Evolutionary conservation across 2,888 invertebrate genomes (phyloP), one percentile per base, ranked within the genome.

Genomic region (Scaptomyza tumidula): DNA sequence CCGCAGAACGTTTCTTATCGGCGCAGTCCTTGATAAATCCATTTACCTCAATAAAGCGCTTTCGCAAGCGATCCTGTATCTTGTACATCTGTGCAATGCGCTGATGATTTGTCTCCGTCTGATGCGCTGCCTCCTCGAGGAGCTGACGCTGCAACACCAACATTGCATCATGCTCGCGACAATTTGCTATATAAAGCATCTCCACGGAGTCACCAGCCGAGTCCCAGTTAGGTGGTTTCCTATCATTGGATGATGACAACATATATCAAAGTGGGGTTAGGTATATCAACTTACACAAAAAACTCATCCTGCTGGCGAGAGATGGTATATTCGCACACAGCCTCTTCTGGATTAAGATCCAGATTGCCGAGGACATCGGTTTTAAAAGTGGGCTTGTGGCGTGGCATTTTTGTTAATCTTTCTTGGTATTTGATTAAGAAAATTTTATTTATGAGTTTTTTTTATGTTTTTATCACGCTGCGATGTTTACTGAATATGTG

Each of bases 181-280:
- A 82, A 88, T 90, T 92, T 64, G 88, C 84, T 50, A 92, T 90
- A 31, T 89, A 88, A 5, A 90, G 72, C 55, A 91, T 74, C 71
- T 92, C 91, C 31, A 92, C 80, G 2, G 90, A 90, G 54, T 91
- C 91, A 0, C 91, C 90, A 0, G 91, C 83, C 3, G 90, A 88
- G 62, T 92, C 92, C 92, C 91, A 92, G 48, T 90, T 90, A 2
- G 92, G 92, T 0, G 91, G 88, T 43, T 92, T 92, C 0, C 92
- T 92, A 41, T 0, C 9, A 19, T 11, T 31, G 7, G 1, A 6
- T 0, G 37, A 6, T n/a, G 0, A 7, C 0, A 49, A 6, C n/a
- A n/a, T 35, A 1, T 2, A 13, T 11, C 4, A 11, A 7, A 14
- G 52, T 7, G 6, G 4, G 9, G 7, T 10, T 19, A 6, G 1